phyloP scores from a whole-genome alignment of 2,113 vertebrate genomes.

The Leuciscus idus region DNA sequence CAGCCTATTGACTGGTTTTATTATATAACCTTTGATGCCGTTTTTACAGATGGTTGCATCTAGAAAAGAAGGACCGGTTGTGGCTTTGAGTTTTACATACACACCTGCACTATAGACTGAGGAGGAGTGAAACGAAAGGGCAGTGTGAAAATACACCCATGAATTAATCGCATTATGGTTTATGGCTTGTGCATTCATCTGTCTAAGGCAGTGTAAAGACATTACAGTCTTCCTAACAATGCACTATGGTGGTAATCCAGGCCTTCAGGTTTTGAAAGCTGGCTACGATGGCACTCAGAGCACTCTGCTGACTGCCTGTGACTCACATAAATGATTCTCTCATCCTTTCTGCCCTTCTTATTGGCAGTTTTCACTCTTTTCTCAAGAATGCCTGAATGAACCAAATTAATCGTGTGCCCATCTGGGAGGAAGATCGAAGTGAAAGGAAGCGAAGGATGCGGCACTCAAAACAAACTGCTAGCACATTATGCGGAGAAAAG shows the following conservation, averaged over 20 bases:
- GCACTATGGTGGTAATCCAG: constrained; percentile 35
- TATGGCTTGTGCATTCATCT: constrained; percentile 9
- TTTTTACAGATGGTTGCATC: background rate
- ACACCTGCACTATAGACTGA: background rate
- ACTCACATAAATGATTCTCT: constrained; percentile 26
- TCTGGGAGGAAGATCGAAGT: background rate
- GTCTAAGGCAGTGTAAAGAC: background rate
- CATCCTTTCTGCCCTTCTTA: background rate
- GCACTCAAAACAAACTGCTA: background rate
- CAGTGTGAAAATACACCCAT: constrained; percentile 14
- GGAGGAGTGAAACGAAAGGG: constrained; percentile 3
- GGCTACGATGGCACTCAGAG: constrained; percentile 27
- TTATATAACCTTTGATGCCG: background rate
- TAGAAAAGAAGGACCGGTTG: background rate
- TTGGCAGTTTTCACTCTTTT: background rate
- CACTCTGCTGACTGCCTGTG: constrained; percentile 11
- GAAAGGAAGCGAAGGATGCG: background rate
- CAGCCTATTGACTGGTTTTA: background rate
- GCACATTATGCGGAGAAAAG: background rate
- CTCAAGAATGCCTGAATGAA: constrained; percentile 24
- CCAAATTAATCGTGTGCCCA: background rate
- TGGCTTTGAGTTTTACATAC: background rate
- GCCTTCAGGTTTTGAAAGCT: constrained; percentile 22
- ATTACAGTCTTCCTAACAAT: constrained; percentile 24
- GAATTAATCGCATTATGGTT: constrained; percentile 21